These are phyloP conservation scores for Marisa cornuarietis DNA, from an alignment of 1,140 invertebrate genomes.

Conservation along the genomic window DNA sequence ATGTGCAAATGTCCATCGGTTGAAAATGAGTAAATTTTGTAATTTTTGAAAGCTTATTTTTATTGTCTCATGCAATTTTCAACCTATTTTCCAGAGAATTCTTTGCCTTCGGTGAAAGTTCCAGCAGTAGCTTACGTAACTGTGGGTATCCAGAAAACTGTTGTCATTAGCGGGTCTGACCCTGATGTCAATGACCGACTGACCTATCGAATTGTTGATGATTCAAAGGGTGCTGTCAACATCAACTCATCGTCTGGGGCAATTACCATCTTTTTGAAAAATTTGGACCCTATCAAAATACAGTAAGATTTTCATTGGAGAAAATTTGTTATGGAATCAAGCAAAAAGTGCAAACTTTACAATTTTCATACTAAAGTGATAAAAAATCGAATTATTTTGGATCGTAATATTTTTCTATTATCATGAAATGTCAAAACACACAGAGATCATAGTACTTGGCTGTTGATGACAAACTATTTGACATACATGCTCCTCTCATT, in stretches of 20 bases:
- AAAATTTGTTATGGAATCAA: too few relatives aligned
- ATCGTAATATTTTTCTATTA: neutral
- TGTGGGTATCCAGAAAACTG: too few relatives aligned
- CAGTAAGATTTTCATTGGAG: neutral
- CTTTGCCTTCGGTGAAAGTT: neutral
- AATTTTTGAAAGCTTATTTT: neutral
- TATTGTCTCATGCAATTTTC: neutral
- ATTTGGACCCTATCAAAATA: neutral
- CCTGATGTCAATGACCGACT: neutral
- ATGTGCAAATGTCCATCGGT: neutral
- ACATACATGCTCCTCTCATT: too few relatives aligned
- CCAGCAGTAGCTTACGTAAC: neutral
- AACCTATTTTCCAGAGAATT: neutral
- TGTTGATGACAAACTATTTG: neutral
- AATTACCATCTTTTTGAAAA: neutral
- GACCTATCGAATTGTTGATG: slow-evolving; percentile 9
- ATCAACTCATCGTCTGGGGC: neutral
- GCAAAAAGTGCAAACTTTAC: neutral
- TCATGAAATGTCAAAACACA: too few relatives aligned
- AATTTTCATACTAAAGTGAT: neutral
- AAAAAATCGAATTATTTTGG: neutral
- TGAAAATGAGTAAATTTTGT: neutral
- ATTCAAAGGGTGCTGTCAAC: neutral
- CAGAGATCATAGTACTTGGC: too few relatives aligned
- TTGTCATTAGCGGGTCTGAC: neutral